These are phyloP conservation scores for Drosophila cognata DNA, from an alignment of 2,888 invertebrate species.

Conservation along the genomic window DNA sequence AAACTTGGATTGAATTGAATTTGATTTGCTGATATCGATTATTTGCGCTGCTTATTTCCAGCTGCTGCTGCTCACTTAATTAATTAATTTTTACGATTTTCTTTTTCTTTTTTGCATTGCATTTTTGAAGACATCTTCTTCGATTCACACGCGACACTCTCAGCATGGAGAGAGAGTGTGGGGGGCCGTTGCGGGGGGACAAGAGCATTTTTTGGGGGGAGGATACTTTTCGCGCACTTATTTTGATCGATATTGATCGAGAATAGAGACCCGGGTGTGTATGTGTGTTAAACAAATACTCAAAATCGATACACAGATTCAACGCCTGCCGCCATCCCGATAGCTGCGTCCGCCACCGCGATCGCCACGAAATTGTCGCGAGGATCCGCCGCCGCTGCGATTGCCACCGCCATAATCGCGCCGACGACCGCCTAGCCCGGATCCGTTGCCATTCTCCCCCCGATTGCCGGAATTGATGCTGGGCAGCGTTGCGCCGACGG, in stretches of 20 bases:
- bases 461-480: constrained; percentile 73
- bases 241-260: constrained; percentile 1
- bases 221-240: constrained; percentile 47
- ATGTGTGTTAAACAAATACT: constrained; percentile 30
- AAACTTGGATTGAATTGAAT: constrained; percentile 28
- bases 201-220: constrained; percentile 2
- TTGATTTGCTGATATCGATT: constrained; percentile 24
- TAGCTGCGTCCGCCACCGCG: constrained; percentile 70
- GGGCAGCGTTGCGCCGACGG: constrained; percentile 43
- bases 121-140: constrained; percentile 36
- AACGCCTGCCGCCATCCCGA: constrained; percentile 69
- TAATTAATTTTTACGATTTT: constrained; percentile 33
- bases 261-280: constrained; percentile 27
- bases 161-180: constrained; percentile 15
- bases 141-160: constrained; percentile 53
- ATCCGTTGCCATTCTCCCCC: constrained; percentile 82
- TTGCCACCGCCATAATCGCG: constrained; percentile 72
- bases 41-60: constrained; percentile 18
- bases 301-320: constrained; percentile 37
- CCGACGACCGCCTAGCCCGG: constrained; percentile 80
- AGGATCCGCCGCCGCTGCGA: constrained; percentile 67
- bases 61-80: constrained; percentile 47
- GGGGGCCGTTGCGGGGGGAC: constrained; percentile 6
- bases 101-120: constrained; percentile 31
- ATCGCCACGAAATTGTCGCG: constrained; percentile 85